Evolutionary conservation across 2,113 vertebrate species (phyloP), one percentile per base, ranked within the genome.

Genomic region (Poeciliopsis prolifica): DNA sequence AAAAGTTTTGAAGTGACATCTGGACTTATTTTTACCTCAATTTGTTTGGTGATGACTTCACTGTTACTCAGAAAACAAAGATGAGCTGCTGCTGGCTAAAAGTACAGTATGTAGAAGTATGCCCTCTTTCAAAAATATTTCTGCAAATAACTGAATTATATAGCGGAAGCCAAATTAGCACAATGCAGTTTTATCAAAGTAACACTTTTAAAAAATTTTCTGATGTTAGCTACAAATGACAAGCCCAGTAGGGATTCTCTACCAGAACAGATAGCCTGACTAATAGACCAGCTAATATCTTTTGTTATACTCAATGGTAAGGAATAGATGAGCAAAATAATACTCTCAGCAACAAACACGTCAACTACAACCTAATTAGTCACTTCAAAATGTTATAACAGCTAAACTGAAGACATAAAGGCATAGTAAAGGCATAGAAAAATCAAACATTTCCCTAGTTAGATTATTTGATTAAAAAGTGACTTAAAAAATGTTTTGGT

Each of bases 81-180:
- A 42, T 69, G 62, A 80, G 83, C 75, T 54, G 26, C 42, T 81
- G 76, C 75, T 30, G 0, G 28, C 85, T 87, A 58, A 84, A 82
- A 74, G 74, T 44, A 78, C 82, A 77, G 19, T 48, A 48, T 19
- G 17, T 22, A 14, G 44, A 15, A 19, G 17, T 6, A 48, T 7
- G 17, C 17, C 44, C 17, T 48, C 4, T 5, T 48, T 19, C 14
- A 48, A 48, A 19, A 48, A 7, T 48, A 48, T 48, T 48, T 48
- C 40, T 42, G 10, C 35, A 11, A 12, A 17, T 17, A 44, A 44
- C 17, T 44, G 42, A 15, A 44, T 44, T 44, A 17, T 17, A 14
- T 15, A 44, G 42, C 24, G 19, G 44, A n/a, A 58, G 19, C 9
- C 24, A 58, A n/a, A 58, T 22, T n/a, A 24, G 51, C 51, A 58